Evolutionary conservation across 2,888 invertebrate genomes (phyloP), one percentile per base, ranked within the genome.

Genomic region (Branchipolynoe longqiensis): DNA sequence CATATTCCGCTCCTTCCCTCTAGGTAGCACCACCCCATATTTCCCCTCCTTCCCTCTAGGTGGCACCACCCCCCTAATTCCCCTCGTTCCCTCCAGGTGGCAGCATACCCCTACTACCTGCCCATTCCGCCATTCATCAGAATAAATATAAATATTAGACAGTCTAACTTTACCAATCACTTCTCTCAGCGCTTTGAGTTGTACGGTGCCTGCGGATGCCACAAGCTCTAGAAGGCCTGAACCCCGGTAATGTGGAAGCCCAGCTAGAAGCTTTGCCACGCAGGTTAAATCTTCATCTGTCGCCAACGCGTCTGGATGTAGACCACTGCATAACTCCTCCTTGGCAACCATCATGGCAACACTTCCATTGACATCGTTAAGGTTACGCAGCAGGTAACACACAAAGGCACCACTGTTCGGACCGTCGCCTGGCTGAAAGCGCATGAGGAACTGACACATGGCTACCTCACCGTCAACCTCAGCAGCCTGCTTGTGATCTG

Each of bases 281-380:
- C 14, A 38, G 36, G 3, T 14, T 14, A 36, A 3, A 4, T 14
- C 14, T 1, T 36, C 69, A 69, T 22, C 14, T 0, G 18, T 14
- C 3, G 38, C 8, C 18, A 22, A 14, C 1, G 2, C 36, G 38
- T 31, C 4, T 14, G 4, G 36, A 22, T 25, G 12, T 33, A 33
- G 4, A 18, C 14, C 69, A 6, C 12, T 1, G 36, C 33, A 38
- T 38, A 69, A 38, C n/a, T 69, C 69, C 18, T 69, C 36, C 22
- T 69, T 69, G 38, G 69, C 69, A 14, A 69, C 22, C 36, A 22
- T 38, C 69, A 69, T 69, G 69, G 69, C 36, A 33, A 69, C 36
- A 22, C 38, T 33, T 8, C 69, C 69, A 12, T 12, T 33, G 6
- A 69, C 4, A 38, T 69, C 69, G 36, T 38, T 38, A 33, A n/a